Percentiles rank a stretch among this genome's conserved stretches.
Conservation (phyloP, 1,140 invertebrate species). For the Stegodyphus mimosarum region DNA sequence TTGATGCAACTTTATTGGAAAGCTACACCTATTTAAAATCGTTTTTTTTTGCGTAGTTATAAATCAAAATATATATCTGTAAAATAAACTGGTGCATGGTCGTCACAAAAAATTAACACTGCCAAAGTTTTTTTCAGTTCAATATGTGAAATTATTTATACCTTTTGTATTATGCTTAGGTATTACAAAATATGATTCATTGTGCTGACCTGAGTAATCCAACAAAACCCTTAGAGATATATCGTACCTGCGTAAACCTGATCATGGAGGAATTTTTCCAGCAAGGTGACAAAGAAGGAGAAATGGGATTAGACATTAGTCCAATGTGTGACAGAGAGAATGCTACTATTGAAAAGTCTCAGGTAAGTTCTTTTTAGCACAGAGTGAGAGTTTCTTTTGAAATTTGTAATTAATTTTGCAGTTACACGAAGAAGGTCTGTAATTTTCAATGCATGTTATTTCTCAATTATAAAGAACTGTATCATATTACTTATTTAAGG, state of each 20-base stretch:
- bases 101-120: too few species aligned
- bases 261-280: conserved; percentile 94
- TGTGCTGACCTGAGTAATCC: conserved; percentile 99
- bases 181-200: conserved; percentile 98
- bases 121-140: background rate
- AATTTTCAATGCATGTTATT: too few species aligned
- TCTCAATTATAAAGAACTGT: too few species aligned
- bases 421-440: too few species aligned
- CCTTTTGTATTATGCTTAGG: conserved; percentile 73
- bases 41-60: too few species aligned
- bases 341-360: conserved; percentile 98
- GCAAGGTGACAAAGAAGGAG: conserved; percentile 89
- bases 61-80: too few species aligned
- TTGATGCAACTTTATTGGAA: too few species aligned
- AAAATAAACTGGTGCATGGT: too few species aligned
- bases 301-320: conserved; percentile 90
- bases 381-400: background rate
- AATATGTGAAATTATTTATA: background rate
- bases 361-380: conserved; percentile 71
- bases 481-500: too few species aligned
- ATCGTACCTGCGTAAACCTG: conserved; percentile 90
- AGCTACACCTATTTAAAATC: too few species aligned
- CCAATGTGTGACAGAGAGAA: conserved; percentile 96
- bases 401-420: background rate
- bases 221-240: conserved; percentile 95